These are phyloP conservation scores for Echeneis naucrates DNA, from an alignment of 2,797 vertebrate genomes.

Conservation along the genomic window DNA sequence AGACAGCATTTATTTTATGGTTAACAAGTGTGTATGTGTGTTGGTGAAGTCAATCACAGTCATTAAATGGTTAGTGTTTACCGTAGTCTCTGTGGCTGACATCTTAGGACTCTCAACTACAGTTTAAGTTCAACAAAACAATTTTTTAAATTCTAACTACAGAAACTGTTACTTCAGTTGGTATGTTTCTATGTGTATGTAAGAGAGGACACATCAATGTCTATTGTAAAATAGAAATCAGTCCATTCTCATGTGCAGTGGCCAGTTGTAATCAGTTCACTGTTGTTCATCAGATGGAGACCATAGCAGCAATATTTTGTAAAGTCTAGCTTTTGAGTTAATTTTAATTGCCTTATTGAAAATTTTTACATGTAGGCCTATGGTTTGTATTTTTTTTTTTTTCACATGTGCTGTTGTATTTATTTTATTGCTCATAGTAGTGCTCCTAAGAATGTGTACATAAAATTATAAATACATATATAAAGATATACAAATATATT, in stretches of 20 bases:
- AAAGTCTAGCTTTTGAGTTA: constrained; percentile 75
- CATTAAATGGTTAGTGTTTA: constrained; percentile 69
- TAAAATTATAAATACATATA: constrained; percentile 88
- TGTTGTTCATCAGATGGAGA: constrained; percentile 76
- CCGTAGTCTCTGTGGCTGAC: constrained; percentile 68
- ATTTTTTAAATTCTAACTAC: constrained; percentile 37
- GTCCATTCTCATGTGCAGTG: constrained; percentile 78
- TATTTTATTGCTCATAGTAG: constrained; percentile 76
- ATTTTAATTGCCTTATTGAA: constrained; percentile 84
- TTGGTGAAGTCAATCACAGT: constrained; percentile 70
- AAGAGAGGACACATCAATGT: constrained; percentile 54
- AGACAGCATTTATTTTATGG: constrained; percentile 61
- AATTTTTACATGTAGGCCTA: constrained; percentile 65
- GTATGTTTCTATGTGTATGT: constrained; percentile 57
- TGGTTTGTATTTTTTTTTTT: constrained; percentile 70
- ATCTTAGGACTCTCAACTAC: constrained; percentile 49
- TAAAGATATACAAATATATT: constrained; percentile 89
- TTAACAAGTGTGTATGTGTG: constrained; percentile 44
- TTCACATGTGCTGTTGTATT: constrained; percentile 76
- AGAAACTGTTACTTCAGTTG: constrained; percentile 42
- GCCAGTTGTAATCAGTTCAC: constrained; percentile 80
- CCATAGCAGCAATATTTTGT: constrained; percentile 85
- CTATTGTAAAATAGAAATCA: constrained; percentile 68
- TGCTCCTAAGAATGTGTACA: constrained; percentile 84
- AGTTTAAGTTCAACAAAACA: constrained; percentile 22